These are phyloP conservation scores for Gymnocypris eckloni DNA, from an alignment of 2,797 vertebrate genomes.

Conservation along the genomic window DNA sequence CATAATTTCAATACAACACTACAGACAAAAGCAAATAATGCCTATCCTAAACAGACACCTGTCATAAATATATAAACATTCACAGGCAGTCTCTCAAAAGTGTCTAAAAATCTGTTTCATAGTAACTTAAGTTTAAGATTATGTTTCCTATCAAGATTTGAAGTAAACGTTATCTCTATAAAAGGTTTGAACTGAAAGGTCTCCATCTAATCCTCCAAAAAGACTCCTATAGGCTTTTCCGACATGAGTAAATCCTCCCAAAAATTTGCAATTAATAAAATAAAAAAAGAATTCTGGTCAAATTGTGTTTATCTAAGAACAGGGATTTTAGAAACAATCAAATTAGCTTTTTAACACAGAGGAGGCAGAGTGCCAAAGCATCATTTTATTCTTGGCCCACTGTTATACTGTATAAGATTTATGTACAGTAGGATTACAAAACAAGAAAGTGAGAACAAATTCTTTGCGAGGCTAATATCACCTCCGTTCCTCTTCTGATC, in stretches of 20 bases:
- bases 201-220: slow-evolving; percentile 10
- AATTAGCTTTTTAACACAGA: not conserved
- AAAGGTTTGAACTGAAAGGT: slow-evolving; percentile 9
- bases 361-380: not conserved
- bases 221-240: not conserved
- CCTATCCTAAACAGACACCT: not conserved
- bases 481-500: slow-evolving; percentile 4
- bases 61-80: not conserved
- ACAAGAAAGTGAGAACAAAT: slow-evolving; percentile 43
- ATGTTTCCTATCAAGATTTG: slow-evolving; percentile 16
- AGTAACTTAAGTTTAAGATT: not conserved
- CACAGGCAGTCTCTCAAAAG: not conserved
- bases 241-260: not conserved
- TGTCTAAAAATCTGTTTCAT: not conserved
- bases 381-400: slow-evolving; percentile 2
- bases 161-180: slow-evolving; percentile 26
- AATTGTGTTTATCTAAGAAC: slow-evolving; percentile 30
- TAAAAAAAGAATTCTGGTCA: not conserved
- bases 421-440: slow-evolving; percentile 38
- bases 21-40: not conserved
- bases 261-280: slow-evolving; percentile 1
- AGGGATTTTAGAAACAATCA: not conserved
- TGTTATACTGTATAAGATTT: slow-evolving; percentile 36
- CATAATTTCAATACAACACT: slow-evolving; percentile 9
- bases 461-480: slow-evolving; percentile 24